Evolutionary conservation across 2,113 vertebrate species (phyloP), one percentile per base, ranked within the genome.

Genomic region (Seriola rivoliana): DNA sequence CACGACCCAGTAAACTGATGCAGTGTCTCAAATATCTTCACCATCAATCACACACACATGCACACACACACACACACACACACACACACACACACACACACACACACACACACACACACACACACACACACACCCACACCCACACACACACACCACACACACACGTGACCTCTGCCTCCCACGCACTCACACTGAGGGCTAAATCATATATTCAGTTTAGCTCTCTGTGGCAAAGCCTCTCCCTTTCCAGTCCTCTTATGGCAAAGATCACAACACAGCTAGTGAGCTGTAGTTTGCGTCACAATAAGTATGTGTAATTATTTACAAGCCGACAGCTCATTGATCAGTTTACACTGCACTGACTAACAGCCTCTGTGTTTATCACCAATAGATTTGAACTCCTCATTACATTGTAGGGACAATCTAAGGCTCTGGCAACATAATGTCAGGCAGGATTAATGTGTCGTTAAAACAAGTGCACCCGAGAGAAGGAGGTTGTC

Each of bases 161-260:
- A 68, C 64, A 69, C 21, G 13, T 66, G 72, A 79, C 71, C 54
- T 57, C 52, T 63, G 42, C 66, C 52, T 52, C 64, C 54, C 80
- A 72, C 76, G 16, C 0, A 64, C 52, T 48, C 58, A n/a, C 9
- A 58, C 67, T 12, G 23, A 46, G 16, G 46, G 19, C 55, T 6
- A 66, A 60, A 67, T 79, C 71, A 52, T 0, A 62, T 13, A 62
- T 71, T 60, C 9, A 29, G 21, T 57, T 58, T n/a, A 66, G 48
- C 46, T 52, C 40, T 52, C 1, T 19, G 25, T 34, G 25, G 74
- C 36, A 64, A 48, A 58, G 55, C 42, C 67, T 71, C 55, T 32
- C 21, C 2, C 64, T 69, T 76, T 85, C 70, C 57, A 12, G 1
- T 66, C 78, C 71, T 79, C 63, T 80, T 68, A 72, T 73, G 75